Evolutionary conservation across 2,888 invertebrate species (phyloP).

Genomic region (Tetranychus piercei): DNA sequence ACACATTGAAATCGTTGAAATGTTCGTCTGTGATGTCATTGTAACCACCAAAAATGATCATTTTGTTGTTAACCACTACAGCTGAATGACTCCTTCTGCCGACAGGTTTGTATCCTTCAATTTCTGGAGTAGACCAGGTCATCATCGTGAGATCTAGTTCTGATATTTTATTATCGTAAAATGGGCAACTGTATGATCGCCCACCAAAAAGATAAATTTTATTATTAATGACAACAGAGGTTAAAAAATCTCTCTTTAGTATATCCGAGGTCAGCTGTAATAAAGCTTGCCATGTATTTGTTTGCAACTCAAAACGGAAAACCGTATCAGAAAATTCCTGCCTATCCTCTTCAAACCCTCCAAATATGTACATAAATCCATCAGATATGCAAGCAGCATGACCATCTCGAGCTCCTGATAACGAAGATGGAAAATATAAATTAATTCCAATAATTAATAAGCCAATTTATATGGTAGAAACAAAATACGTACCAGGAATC

Average conservation of each 20-base stretch:
- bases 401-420: conserved; percentile 52
- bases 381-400: conserved; percentile 67
- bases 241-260: conserved; percentile 67
- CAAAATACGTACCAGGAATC: background rate
- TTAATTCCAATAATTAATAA: background rate
- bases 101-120: conserved; percentile 45
- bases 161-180: conserved; percentile 54
- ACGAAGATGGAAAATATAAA: conserved; percentile 7
- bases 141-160: conserved; percentile 48
- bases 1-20: conserved; percentile 63
- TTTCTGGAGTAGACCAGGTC: conserved; percentile 48
- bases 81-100: conserved; percentile 78
- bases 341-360: conserved; percentile 68
- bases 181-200: conserved; percentile 45
- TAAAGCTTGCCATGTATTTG: conserved; percentile 41
- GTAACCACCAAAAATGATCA: conserved; percentile 80
- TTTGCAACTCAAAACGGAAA: background rate
- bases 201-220: conserved; percentile 81
- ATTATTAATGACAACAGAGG: conserved; percentile 54
- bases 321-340: conserved; percentile 46
- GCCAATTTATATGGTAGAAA: background rate
- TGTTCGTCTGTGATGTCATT: conserved; percentile 56
- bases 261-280: conserved; percentile 47
- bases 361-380: conserved; percentile 68
- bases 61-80: conserved; percentile 52